Base-by-base conservation (phyloP, 2,113 vertebrate genomes). In the Labeo catla region DNA sequence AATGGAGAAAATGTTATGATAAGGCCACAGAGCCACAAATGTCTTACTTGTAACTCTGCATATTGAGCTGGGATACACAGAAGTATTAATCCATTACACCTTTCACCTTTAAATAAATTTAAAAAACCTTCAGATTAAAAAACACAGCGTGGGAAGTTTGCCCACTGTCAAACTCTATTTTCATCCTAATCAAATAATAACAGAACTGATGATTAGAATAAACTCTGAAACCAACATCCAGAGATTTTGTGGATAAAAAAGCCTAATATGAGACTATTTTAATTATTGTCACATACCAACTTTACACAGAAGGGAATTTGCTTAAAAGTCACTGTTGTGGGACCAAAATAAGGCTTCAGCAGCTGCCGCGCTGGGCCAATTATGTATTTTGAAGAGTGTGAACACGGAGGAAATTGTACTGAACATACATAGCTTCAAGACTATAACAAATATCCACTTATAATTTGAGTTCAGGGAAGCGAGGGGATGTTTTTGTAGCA, bases 401-500 rank as follows among this genome's bases (percentile, higher is more conserved):
- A 83, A 84, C 85, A 86, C 8, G 50, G 52, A 39, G 49, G 47
- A 70, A 73, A 47, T 85, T 78, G 78, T 78, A 85, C 63, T 83
- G 80, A 83, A 77, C 73, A 83, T 43, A 66, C 83, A 86, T 85
- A 19, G 63, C 81, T 80, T 76, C 65, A 52, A 83, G 84, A 66
- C 76, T 66, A 82, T 52, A 86, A 8, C 45, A 89, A 89, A 81
- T 86, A 79, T 74, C 85, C 84, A 84, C 72, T 76, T 87, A 81
- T 84, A 73, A 89, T 76, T 83, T 68, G 77, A 86, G 76, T 86
- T 86, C 80, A 84, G 80, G 65, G 73, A 87, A 91, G 39, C 72
- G 86, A 63, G 23, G 77, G 84, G 77, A 81, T 91, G 82, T 88
- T 89, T 89, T 85, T 85, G 61, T 86, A 87, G 74, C 61, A 83